Evolutionary conservation across 1,140 invertebrate genomes (phyloP).

Genomic region (Caenorhabditis briggsae): DNA sequence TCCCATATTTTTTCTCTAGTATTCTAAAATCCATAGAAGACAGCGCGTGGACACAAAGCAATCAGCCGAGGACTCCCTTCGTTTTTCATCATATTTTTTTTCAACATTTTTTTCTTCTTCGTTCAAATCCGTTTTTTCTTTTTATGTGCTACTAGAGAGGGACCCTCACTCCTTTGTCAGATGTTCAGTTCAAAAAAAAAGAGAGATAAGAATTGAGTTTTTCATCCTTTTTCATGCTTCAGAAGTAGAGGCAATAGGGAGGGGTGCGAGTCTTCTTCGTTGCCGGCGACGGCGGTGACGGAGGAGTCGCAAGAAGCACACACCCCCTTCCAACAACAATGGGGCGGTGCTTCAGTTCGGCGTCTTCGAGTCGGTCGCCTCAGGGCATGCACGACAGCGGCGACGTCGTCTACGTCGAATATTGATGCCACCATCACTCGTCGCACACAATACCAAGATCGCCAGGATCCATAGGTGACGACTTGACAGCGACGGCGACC

Average conservation of each 20-base stretch:
- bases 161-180: conserved; percentile 35
- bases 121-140: conserved; percentile 24
- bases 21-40: neutral
- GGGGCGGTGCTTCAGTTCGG: conserved; percentile 53
- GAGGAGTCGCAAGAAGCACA: conserved; percentile 9
- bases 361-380: conserved; percentile 49
- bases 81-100: conserved; percentile 49
- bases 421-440: conserved; percentile 55
- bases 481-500: neutral
- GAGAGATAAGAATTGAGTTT: conserved; percentile 54
- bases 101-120: conserved; percentile 34
- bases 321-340: conserved; percentile 32
- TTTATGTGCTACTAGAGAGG: neutral
- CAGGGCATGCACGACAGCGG: conserved; percentile 36
- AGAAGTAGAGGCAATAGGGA: neutral
- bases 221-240: neutral
- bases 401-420: conserved; percentile 29
- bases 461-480: conserved; percentile 37
- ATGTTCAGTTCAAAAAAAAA: conserved; percentile 55
- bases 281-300: neutral
- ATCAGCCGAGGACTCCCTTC: conserved; percentile 44
- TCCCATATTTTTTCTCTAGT: neutral
- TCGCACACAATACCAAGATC: conserved; percentile 35
- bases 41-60: conserved; percentile 1
- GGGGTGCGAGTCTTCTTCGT: conserved; percentile 21